Conservation (phyloP, 2,113 vertebrate genomes). For the Toxotes chatareus region DNA sequence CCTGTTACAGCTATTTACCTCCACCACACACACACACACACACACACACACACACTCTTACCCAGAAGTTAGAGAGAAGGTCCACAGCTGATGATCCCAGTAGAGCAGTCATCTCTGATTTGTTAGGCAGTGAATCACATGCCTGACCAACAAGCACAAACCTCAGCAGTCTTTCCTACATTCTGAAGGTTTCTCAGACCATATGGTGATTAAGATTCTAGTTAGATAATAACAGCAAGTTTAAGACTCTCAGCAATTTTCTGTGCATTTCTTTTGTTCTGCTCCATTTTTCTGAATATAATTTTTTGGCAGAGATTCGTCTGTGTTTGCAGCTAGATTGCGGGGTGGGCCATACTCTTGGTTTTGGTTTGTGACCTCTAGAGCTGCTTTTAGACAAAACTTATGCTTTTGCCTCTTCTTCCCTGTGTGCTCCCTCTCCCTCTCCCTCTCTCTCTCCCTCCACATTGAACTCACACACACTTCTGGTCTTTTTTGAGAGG, state of each 20-base stretch:
- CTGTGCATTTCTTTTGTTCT: not conserved
- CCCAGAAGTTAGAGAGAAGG: not conserved
- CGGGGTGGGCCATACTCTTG: constrained; percentile 26
- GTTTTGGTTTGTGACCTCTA: constrained; percentile 50
- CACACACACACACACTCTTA: not conserved
- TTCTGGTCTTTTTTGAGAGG: constrained; percentile 2
- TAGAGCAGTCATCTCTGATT: constrained; percentile 38
- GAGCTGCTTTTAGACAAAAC: constrained; percentile 13
- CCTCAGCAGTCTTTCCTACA: constrained; percentile 16
- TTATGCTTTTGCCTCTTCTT: not conserved
- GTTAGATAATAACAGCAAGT: not conserved
- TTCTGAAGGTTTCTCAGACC: constrained; percentile 14
- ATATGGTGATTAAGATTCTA: not conserved
- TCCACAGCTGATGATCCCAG: constrained; percentile 26
- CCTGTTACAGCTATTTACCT: constrained; percentile 43
- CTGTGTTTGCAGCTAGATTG: constrained; percentile 43
- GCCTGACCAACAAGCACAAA: not conserved
- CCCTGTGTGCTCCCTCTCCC: not conserved
- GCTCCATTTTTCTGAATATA: constrained; percentile 6
- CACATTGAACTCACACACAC: constrained; percentile 4
- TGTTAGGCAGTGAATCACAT: constrained; percentile 4
- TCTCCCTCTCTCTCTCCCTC: not conserved
- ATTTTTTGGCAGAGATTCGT: constrained; percentile 11
- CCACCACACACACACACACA: not conserved
- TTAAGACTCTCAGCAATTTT: not conserved